Conservation (phyloP, 2,888 invertebrate genomes). For the Patella ulyssiponensis region DNA sequence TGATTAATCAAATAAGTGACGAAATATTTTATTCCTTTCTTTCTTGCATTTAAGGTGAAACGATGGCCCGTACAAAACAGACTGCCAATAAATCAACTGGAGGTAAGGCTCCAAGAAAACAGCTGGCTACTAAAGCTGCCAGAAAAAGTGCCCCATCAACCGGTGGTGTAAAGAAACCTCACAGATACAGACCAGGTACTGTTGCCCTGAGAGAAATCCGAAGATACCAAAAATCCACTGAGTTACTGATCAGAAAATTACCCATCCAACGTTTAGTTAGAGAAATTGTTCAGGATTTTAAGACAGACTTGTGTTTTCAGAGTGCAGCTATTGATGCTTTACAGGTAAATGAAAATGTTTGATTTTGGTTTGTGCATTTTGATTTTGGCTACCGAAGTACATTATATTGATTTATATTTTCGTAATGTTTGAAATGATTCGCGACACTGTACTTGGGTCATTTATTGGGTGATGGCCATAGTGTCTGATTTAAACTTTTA, state of each 20-base stretch:
- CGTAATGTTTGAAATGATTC: neutral
- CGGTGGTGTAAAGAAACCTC: conserved; percentile 72
- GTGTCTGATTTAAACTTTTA: too few relatives aligned
- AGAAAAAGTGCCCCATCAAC: conserved; percentile 73
- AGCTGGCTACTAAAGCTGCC: conserved; percentile 72
- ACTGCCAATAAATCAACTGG: conserved; percentile 73
- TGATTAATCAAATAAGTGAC: too few relatives aligned
- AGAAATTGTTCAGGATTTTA: conserved; percentile 73
- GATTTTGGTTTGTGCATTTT: neutral
- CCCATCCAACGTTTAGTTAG: conserved; percentile 72
- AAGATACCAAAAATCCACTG: conserved; percentile 72
- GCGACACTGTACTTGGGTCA: neutral
- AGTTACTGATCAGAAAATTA: conserved; percentile 71
- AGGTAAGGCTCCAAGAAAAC: conserved; percentile 72
- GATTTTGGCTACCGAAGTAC: neutral
- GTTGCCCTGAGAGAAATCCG: conserved; percentile 72
- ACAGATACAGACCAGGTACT: conserved; percentile 73
- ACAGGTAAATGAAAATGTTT: conserved; percentile 56
- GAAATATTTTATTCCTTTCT: too few relatives aligned
- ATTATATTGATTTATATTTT: neutral
- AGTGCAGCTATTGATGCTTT: conserved; percentile 72
- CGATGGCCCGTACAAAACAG: conserved; percentile 73
- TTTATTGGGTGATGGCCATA: neutral
- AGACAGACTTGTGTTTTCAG: conserved; percentile 72
- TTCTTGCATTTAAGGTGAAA: conserved; percentile 16